A percentile compares a stretch with the other conserved stretches of the same genome.
Evolutionary conservation across 2,888 invertebrate species (phyloP).

Genomic region (Branchellion lobata): DNA sequence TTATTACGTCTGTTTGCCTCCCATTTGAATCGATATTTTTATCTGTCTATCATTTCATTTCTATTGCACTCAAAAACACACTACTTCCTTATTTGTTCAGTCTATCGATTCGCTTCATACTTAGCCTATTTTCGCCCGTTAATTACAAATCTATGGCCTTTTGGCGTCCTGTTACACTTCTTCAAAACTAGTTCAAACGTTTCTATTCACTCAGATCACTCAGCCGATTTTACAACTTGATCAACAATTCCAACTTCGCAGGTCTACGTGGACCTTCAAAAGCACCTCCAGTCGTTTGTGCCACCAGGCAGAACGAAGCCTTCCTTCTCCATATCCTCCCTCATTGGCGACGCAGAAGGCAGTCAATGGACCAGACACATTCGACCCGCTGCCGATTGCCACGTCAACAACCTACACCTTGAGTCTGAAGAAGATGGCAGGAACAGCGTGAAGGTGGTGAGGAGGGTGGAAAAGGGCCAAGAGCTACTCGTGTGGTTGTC

Average conservation of each 20-base stretch:
- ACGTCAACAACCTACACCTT: constrained; percentile 36
- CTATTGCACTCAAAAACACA: neutral
- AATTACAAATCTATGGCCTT: neutral
- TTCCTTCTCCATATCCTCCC: constrained; percentile 15
- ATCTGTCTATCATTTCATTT: neutral
- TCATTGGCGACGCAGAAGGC: neutral
- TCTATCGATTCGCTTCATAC: neutral
- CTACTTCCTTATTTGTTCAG: neutral
- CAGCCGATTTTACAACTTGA: too few relatives aligned
- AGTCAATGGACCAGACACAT: constrained; percentile 27
- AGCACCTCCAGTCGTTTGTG: neutral
- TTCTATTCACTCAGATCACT: too few relatives aligned
- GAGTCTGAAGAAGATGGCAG: neutral
- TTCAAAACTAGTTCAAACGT: too few relatives aligned
- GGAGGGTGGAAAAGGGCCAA: constrained; percentile 64
- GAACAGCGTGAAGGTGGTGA: neutral
- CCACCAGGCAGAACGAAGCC: neutral
- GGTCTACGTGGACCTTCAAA: constrained; percentile 12
- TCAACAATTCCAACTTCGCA: neutral
- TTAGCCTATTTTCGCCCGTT: neutral
- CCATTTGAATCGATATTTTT: neutral
- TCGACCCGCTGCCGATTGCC: constrained; percentile 24
- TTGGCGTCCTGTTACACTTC: neutral
- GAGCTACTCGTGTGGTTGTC: constrained; percentile 81
- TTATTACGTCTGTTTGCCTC: neutral